Conservation (phyloP, 2,797 vertebrate genomes). For the Manis pentadactyla region DNA sequence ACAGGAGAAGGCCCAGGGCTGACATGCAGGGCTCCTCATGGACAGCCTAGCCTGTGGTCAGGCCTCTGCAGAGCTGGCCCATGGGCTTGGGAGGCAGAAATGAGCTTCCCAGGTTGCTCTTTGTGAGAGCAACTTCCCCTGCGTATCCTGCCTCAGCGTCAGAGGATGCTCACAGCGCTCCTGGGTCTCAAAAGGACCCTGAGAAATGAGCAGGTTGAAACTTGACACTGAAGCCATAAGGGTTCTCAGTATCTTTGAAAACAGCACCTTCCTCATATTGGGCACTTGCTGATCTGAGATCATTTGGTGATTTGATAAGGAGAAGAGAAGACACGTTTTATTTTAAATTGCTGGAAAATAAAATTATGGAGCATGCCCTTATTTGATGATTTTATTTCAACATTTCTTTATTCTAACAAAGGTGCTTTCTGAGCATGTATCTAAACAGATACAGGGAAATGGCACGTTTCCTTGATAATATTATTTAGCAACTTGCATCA, state of each 20-base stretch:
- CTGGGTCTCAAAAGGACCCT: too few relatives aligned
- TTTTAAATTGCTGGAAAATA: slow-evolving; percentile 51
- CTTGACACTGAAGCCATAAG: neutral
- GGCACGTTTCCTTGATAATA: neutral
- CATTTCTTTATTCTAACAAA: neutral
- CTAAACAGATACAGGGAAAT: neutral
- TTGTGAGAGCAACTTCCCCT: too few relatives aligned
- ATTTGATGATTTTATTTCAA: neutral
- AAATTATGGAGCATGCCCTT: neutral
- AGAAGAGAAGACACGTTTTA: slow-evolving; percentile 20
- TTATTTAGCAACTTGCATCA: neutral
- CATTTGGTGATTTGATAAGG: neutral
- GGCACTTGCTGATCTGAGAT: neutral
- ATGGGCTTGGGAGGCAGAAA: too few relatives aligned
- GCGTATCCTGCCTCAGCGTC: too few relatives aligned
- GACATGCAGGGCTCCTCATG: rapidly evolving
- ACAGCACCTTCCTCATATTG: too few relatives aligned
- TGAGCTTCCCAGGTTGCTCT: neutral
- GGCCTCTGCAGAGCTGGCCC: neutral
- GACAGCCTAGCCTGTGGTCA: too few relatives aligned
- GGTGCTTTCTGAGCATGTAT: neutral
- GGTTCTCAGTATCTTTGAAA: neutral
- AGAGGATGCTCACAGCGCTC: neutral
- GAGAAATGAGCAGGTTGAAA: rapidly evolving
- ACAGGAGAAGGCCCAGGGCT: rapidly evolving